Evolutionary conservation across 2,113 vertebrate species (phyloP).

Genomic region (rabbit (Oryctolagus cuniculus)): mOryCun1.1 NC_091435.1:68011001-68011500

Average conservation of each 20-base stretch:
- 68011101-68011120: neutral
- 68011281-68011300: constrained; percentile 8
- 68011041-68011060: neutral
- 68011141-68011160: neutral
- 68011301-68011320: neutral
- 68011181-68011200: neutral
- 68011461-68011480: too few species aligned
- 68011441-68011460: too few species aligned
- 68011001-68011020: neutral
- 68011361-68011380: neutral
- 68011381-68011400: too few species aligned
- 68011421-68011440: too few species aligned
- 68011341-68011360: neutral
- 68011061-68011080: neutral
- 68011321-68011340: neutral
- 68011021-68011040: neutral
- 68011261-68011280: neutral
- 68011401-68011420: too few species aligned
- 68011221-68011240: neutral
- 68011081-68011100: neutral
- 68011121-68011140: neutral
- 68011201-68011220: neutral
- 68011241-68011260: neutral
- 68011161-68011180: neutral
- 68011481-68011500: too few species aligned